Evolutionary conservation across 2,113 vertebrate species (phyloP).

Genomic region (Galbula dea): DNA sequence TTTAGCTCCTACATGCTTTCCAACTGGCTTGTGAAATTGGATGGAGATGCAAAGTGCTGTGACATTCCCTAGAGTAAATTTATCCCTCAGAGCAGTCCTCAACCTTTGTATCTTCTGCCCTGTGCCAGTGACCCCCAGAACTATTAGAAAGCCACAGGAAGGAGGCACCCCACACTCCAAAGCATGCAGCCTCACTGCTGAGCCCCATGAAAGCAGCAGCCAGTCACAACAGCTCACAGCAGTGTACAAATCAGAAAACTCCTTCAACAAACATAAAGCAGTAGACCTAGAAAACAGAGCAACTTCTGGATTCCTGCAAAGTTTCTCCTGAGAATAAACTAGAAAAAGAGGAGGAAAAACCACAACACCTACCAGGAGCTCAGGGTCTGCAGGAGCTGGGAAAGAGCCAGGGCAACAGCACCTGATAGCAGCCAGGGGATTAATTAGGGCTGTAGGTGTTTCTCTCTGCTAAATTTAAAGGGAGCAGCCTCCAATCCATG

Average conservation of each 20-base stretch:
- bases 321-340: neutral
- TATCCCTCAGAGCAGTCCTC: neutral
- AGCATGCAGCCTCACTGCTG: rapidly evolving
- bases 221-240: neutral
- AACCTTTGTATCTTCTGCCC: neutral
- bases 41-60: neutral
- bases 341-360: neutral
- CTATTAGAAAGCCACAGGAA: neutral
- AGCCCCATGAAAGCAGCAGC: rapidly evolving
- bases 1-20: neutral
- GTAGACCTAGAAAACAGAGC: neutral
- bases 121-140: neutral
- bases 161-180: neutral
- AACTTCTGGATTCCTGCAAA: neutral
- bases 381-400: neutral
- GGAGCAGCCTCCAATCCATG: neutral
- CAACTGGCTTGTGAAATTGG: neutral
- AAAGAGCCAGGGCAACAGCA: neutral
- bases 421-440: neutral
- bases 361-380: neutral
- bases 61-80: neutral
- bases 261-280: neutral
- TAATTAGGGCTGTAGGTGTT: neutral
- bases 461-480: neutral
- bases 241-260: neutral